Base-by-base conservation (phyloP, 2,797 vertebrate species). In the Aulostomus chinensis region DNA sequence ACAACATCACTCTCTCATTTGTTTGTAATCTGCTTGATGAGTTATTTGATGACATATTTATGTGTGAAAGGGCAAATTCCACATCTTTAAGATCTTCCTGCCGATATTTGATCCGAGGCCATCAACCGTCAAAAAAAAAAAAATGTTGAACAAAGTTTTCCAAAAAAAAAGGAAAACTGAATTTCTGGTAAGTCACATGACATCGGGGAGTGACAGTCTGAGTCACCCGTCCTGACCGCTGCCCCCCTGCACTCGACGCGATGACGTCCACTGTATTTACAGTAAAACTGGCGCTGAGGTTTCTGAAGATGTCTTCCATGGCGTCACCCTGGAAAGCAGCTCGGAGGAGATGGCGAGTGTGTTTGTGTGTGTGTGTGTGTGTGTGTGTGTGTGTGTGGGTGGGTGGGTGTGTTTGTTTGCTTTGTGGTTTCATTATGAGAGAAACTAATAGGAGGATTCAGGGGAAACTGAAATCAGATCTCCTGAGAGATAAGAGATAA, bases 201-300 rank as follows among this genome's bases (percentile, higher is more conserved):
- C 66, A 85, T 73, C 42, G 14, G 65, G 42, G 48, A 80, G 71
- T 22, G 16, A 36, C 0, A 29, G 12, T 41, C 15, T 72, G 73
- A 84, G 52, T 85, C 77, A 86, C 15, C 38, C 20, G 1, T 50
- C 59, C 43, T 57, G 75, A 74, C 59, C 62, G n/a, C 9, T 53
- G 54, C 52, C 63, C 64, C 7, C 42, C 26, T n/a, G n/a, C n/a
- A n/a, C n/a, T n/a, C n/a, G n/a, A n/a, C 20, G 9, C 29, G 9
- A 26, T 4, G 13, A 12, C 14, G 7, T 28, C 24, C 18, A 10
- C 26, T 38, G 21, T 43, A 58, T 70, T 88, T 82, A 85, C 63
- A 12, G 80, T 82, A 77, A 87, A 59, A 32, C 15, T 35, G 34
- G 41, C 36, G 38, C 36, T 9, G n/a, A 5, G 24, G 34, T 69